These are phyloP conservation scores for Melanocharis versteri DNA, from an alignment of 2,113 vertebrate genomes.

Conservation along the genomic window DNA sequence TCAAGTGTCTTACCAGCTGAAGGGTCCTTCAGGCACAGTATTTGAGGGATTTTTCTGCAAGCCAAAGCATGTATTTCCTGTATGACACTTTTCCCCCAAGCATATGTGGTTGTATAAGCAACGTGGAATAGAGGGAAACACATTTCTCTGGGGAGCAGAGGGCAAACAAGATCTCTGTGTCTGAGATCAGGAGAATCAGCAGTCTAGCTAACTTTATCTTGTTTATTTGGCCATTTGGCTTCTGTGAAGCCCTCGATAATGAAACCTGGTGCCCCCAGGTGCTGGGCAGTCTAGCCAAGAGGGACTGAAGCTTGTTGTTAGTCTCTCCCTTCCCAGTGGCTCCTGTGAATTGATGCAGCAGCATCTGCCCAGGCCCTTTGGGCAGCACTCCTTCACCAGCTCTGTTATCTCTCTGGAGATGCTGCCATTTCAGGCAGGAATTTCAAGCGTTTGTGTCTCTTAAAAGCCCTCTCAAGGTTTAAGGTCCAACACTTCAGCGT, in stretches of 20 bases:
- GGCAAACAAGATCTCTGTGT: neutral
- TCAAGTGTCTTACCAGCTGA: neutral
- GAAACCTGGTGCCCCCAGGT: neutral
- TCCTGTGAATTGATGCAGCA: neutral
- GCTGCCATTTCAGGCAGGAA: neutral
- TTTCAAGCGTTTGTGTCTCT: neutral
- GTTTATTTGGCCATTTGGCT: neutral
- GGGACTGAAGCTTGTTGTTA: neutral
- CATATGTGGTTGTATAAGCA: neutral
- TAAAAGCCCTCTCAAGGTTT: neutral
- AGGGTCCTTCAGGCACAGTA: neutral
- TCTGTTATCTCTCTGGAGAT: neutral
- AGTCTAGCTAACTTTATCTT: neutral
- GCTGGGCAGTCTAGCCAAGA: neutral
- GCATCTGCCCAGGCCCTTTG: neutral
- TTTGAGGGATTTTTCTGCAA: neutral
- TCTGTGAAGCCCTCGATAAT: neutral
- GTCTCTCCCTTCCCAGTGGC: neutral
- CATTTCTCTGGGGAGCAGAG: neutral
- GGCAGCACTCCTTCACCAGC: neutral
- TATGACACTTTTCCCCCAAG: neutral
- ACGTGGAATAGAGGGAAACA: neutral
- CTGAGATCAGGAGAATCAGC: neutral
- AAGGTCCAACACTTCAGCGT: neutral
- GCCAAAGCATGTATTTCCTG: neutral